These are phyloP conservation scores for Ashinkailepas kermadecensis DNA, from an alignment of 2,888 invertebrate species.

Conservation along the genomic window DNA sequence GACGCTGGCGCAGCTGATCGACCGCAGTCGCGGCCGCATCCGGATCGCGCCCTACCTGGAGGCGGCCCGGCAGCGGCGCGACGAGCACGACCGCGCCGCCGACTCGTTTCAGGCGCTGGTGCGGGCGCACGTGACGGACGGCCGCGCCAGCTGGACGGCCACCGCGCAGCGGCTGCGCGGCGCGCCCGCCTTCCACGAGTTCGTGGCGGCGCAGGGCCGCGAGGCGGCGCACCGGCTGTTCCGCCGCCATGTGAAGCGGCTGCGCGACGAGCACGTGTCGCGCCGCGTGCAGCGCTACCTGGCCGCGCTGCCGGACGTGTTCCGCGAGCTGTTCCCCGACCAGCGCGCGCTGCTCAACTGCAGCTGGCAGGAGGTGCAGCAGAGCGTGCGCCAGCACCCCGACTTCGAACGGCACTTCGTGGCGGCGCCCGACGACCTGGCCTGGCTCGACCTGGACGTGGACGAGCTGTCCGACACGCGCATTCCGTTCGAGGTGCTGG, in stretches of 20 bases:
- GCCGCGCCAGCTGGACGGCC: slow-evolving; percentile 76
- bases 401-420: slow-evolving; percentile 90
- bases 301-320: slow-evolving; percentile 64
- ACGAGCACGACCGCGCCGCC: slow-evolving; percentile 78
- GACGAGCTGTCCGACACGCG: slow-evolving; percentile 54
- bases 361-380: slow-evolving; percentile 81
- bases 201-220: slow-evolving; percentile 47
- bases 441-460: slow-evolving; percentile 62
- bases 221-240: slow-evolving; percentile 69
- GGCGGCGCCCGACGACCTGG: slow-evolving; percentile 59
- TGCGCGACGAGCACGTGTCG: slow-evolving; percentile 71
- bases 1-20: slow-evolving; percentile 82
- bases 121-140: slow-evolving; percentile 41
- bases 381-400: slow-evolving; percentile 79
- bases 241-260: slow-evolving; percentile 65
- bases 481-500: slow-evolving; percentile 86
- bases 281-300: slow-evolving; percentile 67
- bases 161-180: slow-evolving; percentile 76
- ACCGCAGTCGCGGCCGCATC: slow-evolving; percentile 72
- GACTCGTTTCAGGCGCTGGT: slow-evolving; percentile 66
- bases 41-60: slow-evolving; percentile 66
- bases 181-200: slow-evolving; percentile 76
- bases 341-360: slow-evolving; percentile 47
- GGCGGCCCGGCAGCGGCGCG: slow-evolving; percentile 75
- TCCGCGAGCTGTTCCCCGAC: slow-evolving; percentile 71